These are phyloP conservation scores for Rhinoderma darwinii DNA, from an alignment of 2,113 vertebrate genomes.

Conservation along the genomic window DNA sequence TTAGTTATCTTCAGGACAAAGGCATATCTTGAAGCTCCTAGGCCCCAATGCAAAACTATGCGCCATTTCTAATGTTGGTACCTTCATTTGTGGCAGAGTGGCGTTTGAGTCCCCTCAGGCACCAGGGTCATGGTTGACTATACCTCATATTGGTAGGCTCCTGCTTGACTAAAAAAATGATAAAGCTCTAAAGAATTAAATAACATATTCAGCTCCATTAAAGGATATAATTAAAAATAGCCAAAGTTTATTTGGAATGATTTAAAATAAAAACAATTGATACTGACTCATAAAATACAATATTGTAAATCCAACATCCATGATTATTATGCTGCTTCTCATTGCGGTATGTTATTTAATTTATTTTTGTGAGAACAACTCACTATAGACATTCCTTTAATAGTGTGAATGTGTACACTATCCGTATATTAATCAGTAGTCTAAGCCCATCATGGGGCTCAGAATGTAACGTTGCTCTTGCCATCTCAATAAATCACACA, in stretches of 20 bases:
- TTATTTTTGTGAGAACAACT: not conserved
- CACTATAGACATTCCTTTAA: not conserved
- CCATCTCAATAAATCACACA: slow-evolving; percentile 85
- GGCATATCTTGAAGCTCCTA: no score
- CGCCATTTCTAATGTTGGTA: no score
- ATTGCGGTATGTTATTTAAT: not conserved
- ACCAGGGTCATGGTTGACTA: no score
- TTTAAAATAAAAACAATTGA: not conserved
- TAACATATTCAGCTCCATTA: not conserved
- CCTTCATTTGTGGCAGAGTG: no score
- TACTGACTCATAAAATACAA: not conserved
- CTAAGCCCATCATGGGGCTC: slow-evolving; percentile 77
- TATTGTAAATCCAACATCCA: not conserved
- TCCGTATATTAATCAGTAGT: slow-evolving; percentile 7
- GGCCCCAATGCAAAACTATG: no score
- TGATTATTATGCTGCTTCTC: not conserved
- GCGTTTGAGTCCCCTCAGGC: no score
- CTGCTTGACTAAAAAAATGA: not conserved
- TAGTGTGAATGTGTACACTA: not conserved
- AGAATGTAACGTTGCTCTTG: slow-evolving; percentile 80
- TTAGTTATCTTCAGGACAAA: no score
- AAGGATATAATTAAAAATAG: not conserved
- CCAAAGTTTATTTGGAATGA: not conserved
- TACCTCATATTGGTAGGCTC: not conserved
- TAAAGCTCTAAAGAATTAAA: not conserved